Conservation (phyloP, 2,797 vertebrate genomes). For the Peromyscus aztecus region DNA sequence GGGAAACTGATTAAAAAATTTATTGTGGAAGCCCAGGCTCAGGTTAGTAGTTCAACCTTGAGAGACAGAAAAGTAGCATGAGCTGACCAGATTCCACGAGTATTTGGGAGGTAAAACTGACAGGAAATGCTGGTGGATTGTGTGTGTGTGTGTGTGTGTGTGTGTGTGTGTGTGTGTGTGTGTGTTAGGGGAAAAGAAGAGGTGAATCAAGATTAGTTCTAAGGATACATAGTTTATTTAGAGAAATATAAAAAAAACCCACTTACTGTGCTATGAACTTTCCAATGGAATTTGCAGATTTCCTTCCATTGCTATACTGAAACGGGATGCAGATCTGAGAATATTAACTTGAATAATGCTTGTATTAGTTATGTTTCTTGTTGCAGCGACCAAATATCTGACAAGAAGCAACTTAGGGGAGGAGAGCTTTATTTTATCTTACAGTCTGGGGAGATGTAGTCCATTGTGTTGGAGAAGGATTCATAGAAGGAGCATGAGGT, state of each 20-base stretch:
- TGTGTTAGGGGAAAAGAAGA: background rate
- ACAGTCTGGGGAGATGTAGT: too few species aligned
- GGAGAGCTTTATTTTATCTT: background rate
- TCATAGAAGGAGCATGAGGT: too few species aligned
- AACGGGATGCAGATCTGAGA: background rate
- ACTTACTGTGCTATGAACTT: background rate
- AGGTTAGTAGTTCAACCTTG: too few species aligned
- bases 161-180: accelerated
- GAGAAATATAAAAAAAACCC: background rate
- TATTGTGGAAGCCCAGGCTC: background rate
- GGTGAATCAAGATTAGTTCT: background rate
- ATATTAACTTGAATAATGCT: background rate
- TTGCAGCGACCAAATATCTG: background rate
- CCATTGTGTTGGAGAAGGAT: background rate
- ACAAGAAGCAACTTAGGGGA: background rate
- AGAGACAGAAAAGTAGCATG: background rate
- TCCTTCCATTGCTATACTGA: background rate
- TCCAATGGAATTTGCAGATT: background rate
- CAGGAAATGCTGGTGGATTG: background rate
- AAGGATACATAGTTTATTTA: background rate
- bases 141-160: too few species aligned
- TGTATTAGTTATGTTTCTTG: background rate
- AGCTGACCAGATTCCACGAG: background rate
- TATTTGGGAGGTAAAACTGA: background rate
- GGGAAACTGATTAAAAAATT: background rate